Base-by-base conservation (phyloP, 2,113 vertebrate species). In the Elephantulus edwardii region DNA sequence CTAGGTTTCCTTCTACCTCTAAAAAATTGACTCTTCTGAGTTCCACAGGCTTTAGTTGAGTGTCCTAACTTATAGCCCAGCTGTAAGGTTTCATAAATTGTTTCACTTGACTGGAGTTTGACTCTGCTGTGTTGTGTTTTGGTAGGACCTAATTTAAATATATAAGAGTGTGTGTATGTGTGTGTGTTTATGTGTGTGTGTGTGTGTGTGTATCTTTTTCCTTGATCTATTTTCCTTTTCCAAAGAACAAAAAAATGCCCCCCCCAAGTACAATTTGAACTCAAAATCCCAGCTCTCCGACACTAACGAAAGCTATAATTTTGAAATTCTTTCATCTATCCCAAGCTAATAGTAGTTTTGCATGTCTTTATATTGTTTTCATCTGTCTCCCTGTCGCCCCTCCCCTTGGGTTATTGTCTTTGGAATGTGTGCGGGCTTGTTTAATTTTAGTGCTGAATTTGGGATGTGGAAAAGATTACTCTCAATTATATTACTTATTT, bases 401-500 rank as follows among this genome's bases (percentile, higher is more conserved):
- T 64, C 86, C 35, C 46, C 60, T 86, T 88, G 8, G 8, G 85
- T 94, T 94, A 95, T 93, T 95, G 95, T 96, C 91, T 96, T 93
- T 78, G 83, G 94, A 96, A 90, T 95, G 91, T 78, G 93, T 70
- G 82, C 24, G 30, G 90, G 86, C 89, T 96, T 95, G 96, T 94
- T 97, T 94, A 92, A 94, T 95, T 95, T 94, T 90, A 91, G 91
- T 93, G 90, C 78, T 92, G 92, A 94, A 87, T 91, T 87, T 86
- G 83, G 95, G 94, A 90, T 96, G 95, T 95, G 95, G 95, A 95
- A 96, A 92, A 94, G 90, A 94, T 96, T 96, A 95, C 40, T 96
- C 88, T 94, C 94, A 96, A 96, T 96, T 93, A 92, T 96, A 86
- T 95, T 92, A 94, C 91, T 96, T 96, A 95, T 92, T 96, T 96